Conservation (phyloP, 2,113 vertebrate genomes). For the Rousettus leschenaultii region DNA sequence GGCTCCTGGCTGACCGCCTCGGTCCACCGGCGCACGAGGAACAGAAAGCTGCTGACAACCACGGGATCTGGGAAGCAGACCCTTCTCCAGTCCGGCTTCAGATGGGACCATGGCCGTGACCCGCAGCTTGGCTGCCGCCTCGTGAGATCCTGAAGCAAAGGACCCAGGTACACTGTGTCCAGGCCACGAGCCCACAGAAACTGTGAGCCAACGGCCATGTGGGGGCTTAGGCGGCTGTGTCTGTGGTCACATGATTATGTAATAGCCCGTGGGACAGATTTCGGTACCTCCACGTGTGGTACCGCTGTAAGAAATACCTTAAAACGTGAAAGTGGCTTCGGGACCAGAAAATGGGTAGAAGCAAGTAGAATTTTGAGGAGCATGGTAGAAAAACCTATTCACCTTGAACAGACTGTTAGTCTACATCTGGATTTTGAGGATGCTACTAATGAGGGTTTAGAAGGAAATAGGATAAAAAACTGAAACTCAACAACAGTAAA, state of each 20-base stretch:
- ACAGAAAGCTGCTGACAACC: not conserved
- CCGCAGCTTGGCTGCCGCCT: fast-evolving
- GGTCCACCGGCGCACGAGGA: not conserved
- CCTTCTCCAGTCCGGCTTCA: fast-evolving
- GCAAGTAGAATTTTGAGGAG: not conserved
- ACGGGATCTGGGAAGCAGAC: fast-evolving
- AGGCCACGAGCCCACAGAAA: not conserved
- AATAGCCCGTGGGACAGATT: no score
- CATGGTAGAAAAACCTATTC: not conserved
- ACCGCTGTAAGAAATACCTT: not conserved
- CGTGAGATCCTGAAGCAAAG: not conserved
- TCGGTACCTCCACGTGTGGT: no score
- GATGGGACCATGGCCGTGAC: not conserved
- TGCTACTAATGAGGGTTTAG: not conserved
- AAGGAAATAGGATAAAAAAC: not conserved
- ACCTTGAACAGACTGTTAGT: no score
- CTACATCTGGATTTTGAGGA: not conserved
- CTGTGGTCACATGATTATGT: fast-evolving
- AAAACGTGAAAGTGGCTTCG: not conserved
- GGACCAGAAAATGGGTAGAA: not conserved
- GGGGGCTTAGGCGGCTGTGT: not conserved
- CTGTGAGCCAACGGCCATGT: not conserved
- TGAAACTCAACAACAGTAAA: not conserved
- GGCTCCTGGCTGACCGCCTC: not conserved
- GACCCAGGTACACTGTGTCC: not conserved